Evolutionary conservation across 2,888 invertebrate species (phyloP).

Genomic region (Cataglyphis altisquamis): DNA sequence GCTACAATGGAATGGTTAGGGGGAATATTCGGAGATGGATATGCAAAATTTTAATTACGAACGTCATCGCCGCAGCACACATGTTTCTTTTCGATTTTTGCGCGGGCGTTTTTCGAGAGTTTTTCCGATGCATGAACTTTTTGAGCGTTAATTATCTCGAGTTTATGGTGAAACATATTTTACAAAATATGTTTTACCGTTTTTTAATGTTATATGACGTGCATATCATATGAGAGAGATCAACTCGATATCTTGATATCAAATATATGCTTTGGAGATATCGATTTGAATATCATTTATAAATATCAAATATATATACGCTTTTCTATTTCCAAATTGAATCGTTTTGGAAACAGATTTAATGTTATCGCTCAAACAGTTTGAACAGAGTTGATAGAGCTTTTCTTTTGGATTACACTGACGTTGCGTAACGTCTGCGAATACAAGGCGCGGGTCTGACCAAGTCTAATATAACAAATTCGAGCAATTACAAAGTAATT

Average conservation of each 20-base stretch:
- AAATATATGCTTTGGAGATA: conserved; percentile 19
- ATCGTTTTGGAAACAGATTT: conserved; percentile 13
- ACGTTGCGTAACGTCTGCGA: conserved; percentile 29
- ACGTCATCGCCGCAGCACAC: conserved; percentile 14
- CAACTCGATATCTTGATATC: conserved; percentile 17
- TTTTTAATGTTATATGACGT: background rate
- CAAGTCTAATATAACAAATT: conserved; percentile 33
- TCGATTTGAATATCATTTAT: background rate
- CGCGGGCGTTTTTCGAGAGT: background rate
- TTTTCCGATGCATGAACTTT: conserved; percentile 10
- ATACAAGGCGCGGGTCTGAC: conserved; percentile 36
- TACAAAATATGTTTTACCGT: background rate
- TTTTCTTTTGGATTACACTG: background rate
- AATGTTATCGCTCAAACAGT: conserved; percentile 12
- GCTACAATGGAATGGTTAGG: conserved; percentile 10
- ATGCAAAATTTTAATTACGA: conserved; percentile 36
- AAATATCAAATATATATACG: background rate
- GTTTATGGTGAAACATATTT: background rate
- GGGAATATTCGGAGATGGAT: conserved; percentile 16
- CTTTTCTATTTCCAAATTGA: conserved; percentile 34
- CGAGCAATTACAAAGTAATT: conserved; percentile 17
- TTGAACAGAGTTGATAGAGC: background rate
- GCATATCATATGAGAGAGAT: background rate
- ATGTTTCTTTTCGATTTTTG: background rate
- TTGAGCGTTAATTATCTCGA: conserved; percentile 19